A percentile compares a stretch with the other conserved stretches of the same genome.
Evolutionary conservation across 2,888 invertebrate genomes (phyloP).

Genomic region (Diplazon laetatorius): DNA sequence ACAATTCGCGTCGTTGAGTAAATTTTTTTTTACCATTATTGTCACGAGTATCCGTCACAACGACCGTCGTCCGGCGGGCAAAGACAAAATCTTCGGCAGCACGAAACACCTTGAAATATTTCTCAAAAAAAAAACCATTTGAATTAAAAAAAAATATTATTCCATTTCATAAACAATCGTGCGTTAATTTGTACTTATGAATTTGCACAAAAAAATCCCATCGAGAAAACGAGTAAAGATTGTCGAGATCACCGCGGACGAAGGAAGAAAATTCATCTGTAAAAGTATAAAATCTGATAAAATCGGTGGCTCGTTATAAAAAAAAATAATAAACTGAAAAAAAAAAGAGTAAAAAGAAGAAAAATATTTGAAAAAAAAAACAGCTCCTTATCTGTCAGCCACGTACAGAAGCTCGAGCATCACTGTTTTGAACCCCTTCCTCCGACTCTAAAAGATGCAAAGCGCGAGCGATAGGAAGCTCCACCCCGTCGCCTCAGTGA

Average conservation of each 20-base stretch:
- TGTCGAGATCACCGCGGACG: too few relatives aligned
- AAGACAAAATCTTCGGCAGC: neutral
- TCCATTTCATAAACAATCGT: too few relatives aligned
- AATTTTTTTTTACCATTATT: neutral
- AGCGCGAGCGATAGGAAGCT: conserved; percentile 77
- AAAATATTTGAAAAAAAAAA: neutral
- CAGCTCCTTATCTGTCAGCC: conserved; percentile 10
- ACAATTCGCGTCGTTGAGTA: neutral
- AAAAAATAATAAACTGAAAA: neutral
- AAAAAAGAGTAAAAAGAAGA: neutral
- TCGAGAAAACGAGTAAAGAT: too few relatives aligned
- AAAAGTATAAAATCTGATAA: too few relatives aligned
- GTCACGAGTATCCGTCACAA: neutral
- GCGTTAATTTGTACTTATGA: too few relatives aligned
- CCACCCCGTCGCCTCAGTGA: conserved; percentile 69
- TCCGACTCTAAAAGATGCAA: conserved; percentile 73
- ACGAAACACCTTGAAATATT: conserved; percentile 1
- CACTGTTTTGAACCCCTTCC: conserved; percentile 73
- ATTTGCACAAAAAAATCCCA: too few relatives aligned
- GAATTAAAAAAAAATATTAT: too few relatives aligned
- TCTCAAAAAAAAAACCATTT: neutral
- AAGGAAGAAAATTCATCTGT: too few relatives aligned
- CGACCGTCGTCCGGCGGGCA: neutral
- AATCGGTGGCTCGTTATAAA: too few relatives aligned
- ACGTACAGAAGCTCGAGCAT: conserved; percentile 60